Percentiles rank a stretch among this genome's conserved stretches.
These are phyloP conservation scores for Ephestia elutella DNA, from an alignment of 1,140 invertebrate genomes.

Conservation along the genomic window DNA sequence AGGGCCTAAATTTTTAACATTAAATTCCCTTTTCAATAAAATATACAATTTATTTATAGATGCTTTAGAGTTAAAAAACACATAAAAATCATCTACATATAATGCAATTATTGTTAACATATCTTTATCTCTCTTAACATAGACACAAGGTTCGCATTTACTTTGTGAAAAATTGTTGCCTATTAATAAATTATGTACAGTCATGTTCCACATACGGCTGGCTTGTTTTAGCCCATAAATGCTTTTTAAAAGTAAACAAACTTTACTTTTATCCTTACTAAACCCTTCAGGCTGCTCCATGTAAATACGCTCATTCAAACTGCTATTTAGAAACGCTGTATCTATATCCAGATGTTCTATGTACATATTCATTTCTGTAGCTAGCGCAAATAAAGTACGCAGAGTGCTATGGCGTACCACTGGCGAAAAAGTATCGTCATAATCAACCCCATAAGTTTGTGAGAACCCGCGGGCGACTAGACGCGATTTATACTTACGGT, in stretches of 20 bases:
- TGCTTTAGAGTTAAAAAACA: neutral
- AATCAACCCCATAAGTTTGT: conserved; percentile 6
- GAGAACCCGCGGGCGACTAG: neutral
- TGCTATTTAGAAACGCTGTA: conserved; percentile 10
- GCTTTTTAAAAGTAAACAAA: conserved; percentile 24
- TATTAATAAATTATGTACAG: too few species aligned
- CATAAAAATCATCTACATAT: too few species aligned
- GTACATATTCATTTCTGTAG: conserved; percentile 5
- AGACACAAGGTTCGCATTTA: too few species aligned
- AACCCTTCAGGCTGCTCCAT: conserved; percentile 15
- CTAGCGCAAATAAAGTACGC: neutral
- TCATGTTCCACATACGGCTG: neutral
- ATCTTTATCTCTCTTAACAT: too few species aligned
- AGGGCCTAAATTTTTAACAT: too few species aligned
- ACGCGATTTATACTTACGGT: neutral
- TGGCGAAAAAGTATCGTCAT: neutral
- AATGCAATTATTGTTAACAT: too few species aligned
- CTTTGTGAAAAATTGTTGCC: too few species aligned
- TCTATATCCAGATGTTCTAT: conserved; percentile 12
- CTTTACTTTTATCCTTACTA: conserved; percentile 5
- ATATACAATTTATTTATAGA: neutral
- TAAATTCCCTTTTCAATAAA: too few species aligned
- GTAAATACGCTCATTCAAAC: conserved; percentile 3
- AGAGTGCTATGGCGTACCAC: neutral
- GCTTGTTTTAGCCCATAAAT: conserved; percentile 22